Evolutionary conservation across 2,113 vertebrate genomes (phyloP).

Genomic region (human): DNA sequence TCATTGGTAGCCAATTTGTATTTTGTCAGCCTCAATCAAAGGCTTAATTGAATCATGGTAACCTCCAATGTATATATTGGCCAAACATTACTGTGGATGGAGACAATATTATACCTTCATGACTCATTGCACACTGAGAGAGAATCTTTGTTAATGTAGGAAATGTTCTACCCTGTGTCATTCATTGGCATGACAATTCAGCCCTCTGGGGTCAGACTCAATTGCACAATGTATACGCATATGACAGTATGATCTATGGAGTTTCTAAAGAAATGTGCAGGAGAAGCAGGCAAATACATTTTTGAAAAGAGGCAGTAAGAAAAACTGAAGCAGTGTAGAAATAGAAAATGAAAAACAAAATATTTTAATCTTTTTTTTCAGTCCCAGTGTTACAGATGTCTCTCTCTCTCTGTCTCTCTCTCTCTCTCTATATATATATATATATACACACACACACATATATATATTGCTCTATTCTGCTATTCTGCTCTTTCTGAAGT

Average conservation of each 20-base stretch:
- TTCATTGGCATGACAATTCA: not conserved
- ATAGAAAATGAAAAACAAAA: conserved; percentile 10
- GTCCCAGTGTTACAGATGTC: not conserved
- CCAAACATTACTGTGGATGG: not conserved
- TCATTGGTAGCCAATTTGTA: not conserved
- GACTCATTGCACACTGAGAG: not conserved
- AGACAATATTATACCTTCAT: not conserved
- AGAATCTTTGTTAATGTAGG: not conserved
- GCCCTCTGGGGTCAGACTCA: not conserved
- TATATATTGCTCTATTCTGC: not conserved
- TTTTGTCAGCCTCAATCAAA: not conserved
- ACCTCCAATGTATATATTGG: not conserved
- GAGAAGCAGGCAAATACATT: not conserved
- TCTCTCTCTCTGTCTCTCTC: too few relatives aligned
- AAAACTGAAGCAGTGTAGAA: not conserved
- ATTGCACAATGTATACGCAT: not conserved
- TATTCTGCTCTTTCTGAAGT: conserved; percentile 21
- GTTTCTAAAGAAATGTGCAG: conserved; percentile 36
- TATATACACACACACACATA: rapidly evolving
- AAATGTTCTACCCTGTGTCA: not conserved
- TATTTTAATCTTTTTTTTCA: not conserved
- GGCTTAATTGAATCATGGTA: not conserved
- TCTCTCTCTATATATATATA: too few relatives aligned
- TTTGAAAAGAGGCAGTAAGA: conserved; percentile 36
- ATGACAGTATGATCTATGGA: not conserved